Conservation (phyloP, 2,113 vertebrate genomes). For the Protomyctophum bolini region DNA sequence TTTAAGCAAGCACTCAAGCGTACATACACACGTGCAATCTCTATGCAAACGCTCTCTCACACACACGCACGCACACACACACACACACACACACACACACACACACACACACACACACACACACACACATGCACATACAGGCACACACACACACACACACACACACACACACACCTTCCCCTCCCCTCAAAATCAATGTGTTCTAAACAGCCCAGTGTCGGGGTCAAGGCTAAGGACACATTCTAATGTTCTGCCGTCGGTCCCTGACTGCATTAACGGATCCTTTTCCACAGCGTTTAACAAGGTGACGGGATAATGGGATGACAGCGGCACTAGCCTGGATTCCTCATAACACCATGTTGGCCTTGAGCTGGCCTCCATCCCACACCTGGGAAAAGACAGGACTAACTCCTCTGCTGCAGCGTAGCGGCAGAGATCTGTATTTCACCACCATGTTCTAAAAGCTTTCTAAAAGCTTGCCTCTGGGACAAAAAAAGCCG, state of each 20-base stretch:
- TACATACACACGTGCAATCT: no score
- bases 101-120: no score
- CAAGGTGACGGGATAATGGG: conserved; percentile 18
- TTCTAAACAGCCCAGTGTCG: background rate
- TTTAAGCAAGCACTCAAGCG: background rate
- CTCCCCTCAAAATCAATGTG: background rate
- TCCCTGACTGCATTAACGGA: conserved; percentile 1
- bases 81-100: no score
- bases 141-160: no score
- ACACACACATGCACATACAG: no score
- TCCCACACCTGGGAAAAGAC: background rate
- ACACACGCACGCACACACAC: no score
- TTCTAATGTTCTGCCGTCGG: conserved; percentile 14
- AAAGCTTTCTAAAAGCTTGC: no score
- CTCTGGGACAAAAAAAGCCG: no score
- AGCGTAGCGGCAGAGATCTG: no score
- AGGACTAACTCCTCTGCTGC: no score
- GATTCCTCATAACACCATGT: background rate
- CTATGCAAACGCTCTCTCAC: no score
- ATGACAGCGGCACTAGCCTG: conserved; percentile 1
- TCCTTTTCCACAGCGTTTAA: conserved; percentile 1
- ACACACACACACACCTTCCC: background rate
- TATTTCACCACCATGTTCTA: no score
- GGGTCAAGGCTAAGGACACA: background rate
- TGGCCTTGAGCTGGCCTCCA: conserved; percentile 8